Percentiles rank a stretch among this genome's conserved stretches.
Conservation (phyloP, 2,888 invertebrate genomes). For the Tetragonisca angustula region DNA sequence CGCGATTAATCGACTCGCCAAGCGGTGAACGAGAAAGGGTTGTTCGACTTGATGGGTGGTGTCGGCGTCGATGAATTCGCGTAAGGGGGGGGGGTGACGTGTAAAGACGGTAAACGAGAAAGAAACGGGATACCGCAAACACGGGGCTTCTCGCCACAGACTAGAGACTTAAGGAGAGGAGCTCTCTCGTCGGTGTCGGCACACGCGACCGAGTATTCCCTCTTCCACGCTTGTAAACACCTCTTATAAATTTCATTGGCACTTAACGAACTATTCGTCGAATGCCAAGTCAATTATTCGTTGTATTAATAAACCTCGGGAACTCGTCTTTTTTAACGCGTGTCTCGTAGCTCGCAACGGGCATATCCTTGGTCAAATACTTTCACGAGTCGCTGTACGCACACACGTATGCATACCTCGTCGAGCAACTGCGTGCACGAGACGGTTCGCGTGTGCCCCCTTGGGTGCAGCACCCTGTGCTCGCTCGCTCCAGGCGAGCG, state of each 20-base stretch:
- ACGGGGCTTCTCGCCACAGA: conserved; percentile 82
- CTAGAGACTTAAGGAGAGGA: conserved; percentile 72
- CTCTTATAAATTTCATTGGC: background rate
- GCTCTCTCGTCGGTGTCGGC: conserved; percentile 65
- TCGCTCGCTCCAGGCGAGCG: background rate
- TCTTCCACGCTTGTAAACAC: background rate
- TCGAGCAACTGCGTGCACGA: background rate
- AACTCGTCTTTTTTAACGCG: too few species aligned
- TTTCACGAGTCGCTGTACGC: background rate
- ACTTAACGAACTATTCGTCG: too few species aligned
- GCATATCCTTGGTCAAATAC: background rate
- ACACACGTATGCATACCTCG: background rate
- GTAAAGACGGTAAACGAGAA: conserved; percentile 72
- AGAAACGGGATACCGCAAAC: conserved; percentile 81
- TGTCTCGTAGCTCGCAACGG: too few species aligned
- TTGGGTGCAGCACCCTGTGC: background rate
- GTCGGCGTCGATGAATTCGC: conserved; percentile 40
- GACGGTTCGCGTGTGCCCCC: conserved; percentile 25
- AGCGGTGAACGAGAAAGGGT: background rate
- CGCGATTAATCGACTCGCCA: background rate
- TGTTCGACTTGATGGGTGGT: background rate
- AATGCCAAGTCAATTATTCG: too few species aligned
- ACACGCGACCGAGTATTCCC: conserved; percentile 54
- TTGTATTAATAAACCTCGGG: too few species aligned
- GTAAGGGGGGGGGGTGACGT: conserved; percentile 64